Evolutionary conservation across 1,140 invertebrate species (phyloP), one percentile per base, ranked within the genome.

Genomic region (Cherax quadricarinatus): DNA sequence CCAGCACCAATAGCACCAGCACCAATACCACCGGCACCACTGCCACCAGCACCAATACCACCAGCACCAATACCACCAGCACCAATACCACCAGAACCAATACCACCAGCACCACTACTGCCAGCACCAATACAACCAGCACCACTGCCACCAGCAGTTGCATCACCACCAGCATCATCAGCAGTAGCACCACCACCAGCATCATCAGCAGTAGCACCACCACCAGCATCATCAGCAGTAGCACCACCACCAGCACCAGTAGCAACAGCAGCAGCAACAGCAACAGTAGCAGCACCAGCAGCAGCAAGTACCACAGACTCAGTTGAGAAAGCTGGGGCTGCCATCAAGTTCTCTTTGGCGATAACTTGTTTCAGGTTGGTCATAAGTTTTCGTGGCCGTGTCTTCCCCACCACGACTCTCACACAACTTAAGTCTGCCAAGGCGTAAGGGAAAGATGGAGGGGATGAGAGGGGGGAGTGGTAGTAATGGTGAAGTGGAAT

Each of bases 311-410:
- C 70, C 70, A 30, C 7, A 75, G 70, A 41, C 30, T 75, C n/a
- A 75, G 70, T 12, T 30, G 70, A 30, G 70, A 75, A 24, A 75
- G n/a, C 70, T 9, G 70, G 70, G 30, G 80, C 80, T 16, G 80
- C 80, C 80, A 75, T 49, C 24, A 84, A 84, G 82, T 62, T 62
- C 53, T 30, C 49, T 51, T 10, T 62, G 53, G n/a, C 82, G 82
- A 57, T 82, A 84, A 84, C 82, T 84, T 84, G 51, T 84, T 84
- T 84, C 82, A 84, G 62, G 49, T 84, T 84, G 62, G 57, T 24
- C 82, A 41, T 30, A 84, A 84, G 82, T 84, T 84, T 57, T n/a
- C 24, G 53, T 57, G 49, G 53, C 49, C 82, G 21, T 57, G 82
- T 84, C 82, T 62, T 57, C 82, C 62, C 16, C 21, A 24, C 49